Conservation (phyloP, 2,113 vertebrate species). For the Condylura cristata region DNA sequence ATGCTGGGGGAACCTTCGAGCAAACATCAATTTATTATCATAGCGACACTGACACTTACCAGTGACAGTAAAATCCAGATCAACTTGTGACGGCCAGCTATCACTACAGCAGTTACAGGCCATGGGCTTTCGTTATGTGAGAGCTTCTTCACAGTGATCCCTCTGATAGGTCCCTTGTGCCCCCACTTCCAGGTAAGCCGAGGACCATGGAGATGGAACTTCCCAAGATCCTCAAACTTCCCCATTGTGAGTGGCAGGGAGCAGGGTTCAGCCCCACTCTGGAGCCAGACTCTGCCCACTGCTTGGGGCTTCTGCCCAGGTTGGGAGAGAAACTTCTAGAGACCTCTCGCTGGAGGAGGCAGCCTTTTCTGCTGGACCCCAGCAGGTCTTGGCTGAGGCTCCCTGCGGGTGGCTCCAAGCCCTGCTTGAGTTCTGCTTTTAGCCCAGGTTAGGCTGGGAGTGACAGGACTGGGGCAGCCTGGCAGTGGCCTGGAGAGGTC, state of each 20-base stretch:
- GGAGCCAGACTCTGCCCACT: background rate
- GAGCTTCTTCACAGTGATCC: background rate
- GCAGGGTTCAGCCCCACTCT: background rate
- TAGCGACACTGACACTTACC: background rate
- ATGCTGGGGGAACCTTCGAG: background rate
- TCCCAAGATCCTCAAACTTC: background rate
- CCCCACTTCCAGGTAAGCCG: background rate
- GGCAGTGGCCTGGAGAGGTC: constrained; percentile 82
- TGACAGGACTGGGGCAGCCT: constrained; percentile 78
- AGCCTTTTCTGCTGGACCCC: background rate
- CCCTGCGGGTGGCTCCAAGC: constrained; percentile 67
- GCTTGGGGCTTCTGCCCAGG: background rate
- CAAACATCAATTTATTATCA: background rate
- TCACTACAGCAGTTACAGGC: too few species aligned
- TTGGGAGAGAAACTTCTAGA: background rate
- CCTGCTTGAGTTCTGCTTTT: constrained; percentile 83
- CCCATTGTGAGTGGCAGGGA: background rate
- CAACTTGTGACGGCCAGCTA: background rate
- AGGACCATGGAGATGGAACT: background rate
- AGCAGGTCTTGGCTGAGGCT: constrained; percentile 9
- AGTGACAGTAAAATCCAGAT: background rate
- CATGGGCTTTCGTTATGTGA: background rate
- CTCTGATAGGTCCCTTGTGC: background rate
- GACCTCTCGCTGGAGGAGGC: background rate
- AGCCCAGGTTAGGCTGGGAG: constrained; percentile 74